Evolutionary conservation across 35 echinoderm and acorn worm genomes (phyloP), one percentile per base, ranked within the genome.

Genomic region (Diadema setosum): DNA sequence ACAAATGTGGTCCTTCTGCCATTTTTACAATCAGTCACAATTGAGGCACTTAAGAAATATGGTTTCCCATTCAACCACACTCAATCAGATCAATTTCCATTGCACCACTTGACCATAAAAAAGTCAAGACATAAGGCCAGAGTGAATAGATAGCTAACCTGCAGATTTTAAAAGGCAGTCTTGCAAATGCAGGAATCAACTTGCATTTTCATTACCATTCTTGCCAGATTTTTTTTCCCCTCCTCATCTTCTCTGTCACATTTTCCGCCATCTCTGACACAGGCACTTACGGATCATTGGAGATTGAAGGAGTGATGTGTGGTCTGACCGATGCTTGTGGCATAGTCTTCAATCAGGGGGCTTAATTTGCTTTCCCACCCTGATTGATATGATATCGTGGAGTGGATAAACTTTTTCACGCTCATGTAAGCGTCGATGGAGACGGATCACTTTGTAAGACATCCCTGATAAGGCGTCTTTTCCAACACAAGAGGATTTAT

Each of bases 381-480:
- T 34, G 37, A 33, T 67, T 34, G 8, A 26, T 1, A 29, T 67
- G 63, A 67, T 67, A 33, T 32, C 63, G 2, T 32, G 37, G 37
- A 67, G 63, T 67, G 63, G 63, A 67, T 67, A 67, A 67, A 67
- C 63, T 67, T 67, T 34, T 67, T 29, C 63, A 34, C 63, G 63
- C 63, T 67, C 27, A 67, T 67, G 27, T 67, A 67, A 67, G 27
- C 37, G 30, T 67, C 63, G 37, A 67, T 67, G 30, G 63, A 67
- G 63, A 67, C 63, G 4, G 63, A 67, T 67, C 63, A 16, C 63
- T 67, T 67, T 67, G 27, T 14, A 34, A 67, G 30, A 34, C 63
- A 34, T 34, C 8, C 12, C 63, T 67, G 63, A 67, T 67, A 33
- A 34, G 12, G 26, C 63, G 6, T 34, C 37, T 34, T 67, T 16